phyloP scores from a whole-genome alignment of 2,888 invertebrate species.

The Aleiodes testaceus region DNA sequence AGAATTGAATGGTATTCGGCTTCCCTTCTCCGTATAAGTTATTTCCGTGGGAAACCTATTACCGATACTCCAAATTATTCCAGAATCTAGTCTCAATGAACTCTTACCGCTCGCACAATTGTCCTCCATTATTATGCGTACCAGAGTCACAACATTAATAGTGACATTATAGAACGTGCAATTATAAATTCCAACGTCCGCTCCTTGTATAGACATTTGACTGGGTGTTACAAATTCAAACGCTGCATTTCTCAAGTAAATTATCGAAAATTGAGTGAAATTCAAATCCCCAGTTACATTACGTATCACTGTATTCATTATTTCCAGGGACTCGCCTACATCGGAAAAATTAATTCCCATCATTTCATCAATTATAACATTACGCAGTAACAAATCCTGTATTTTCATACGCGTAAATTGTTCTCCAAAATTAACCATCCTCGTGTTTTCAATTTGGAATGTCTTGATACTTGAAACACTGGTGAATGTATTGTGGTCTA shows the following conservation, averaged over 20 bases:
- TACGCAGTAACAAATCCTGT: conserved; percentile 53
- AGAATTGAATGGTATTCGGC: conserved; percentile 40
- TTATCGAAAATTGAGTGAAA: conserved; percentile 56
- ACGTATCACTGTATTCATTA: conserved; percentile 54
- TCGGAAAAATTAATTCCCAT: conserved; percentile 55
- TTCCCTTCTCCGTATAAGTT: conserved; percentile 53
- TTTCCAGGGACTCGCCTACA: conserved; percentile 51
- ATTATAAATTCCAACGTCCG: conserved; percentile 50
- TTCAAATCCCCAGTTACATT: conserved; percentile 55
- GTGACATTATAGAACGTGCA: conserved; percentile 60
- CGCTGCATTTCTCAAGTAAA: conserved; percentile 56
- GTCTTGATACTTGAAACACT: conserved; percentile 51
- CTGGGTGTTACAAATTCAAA: conserved; percentile 58
- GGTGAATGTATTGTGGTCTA: conserved; percentile 55
- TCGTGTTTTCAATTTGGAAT: conserved; percentile 55
- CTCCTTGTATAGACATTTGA: conserved; percentile 56
- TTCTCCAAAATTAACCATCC: conserved; percentile 58
- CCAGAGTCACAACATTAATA: conserved; percentile 56
- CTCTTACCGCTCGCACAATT: conserved; percentile 64
- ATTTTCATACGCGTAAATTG: conserved; percentile 54
- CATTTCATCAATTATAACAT: conserved; percentile 58
- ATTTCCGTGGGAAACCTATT: conserved; percentile 63
- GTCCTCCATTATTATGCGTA: conserved; percentile 51
- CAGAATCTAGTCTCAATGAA: conserved; percentile 58
- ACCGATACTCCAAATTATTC: conserved; percentile 53